Evolutionary conservation across 2,797 vertebrate species (phyloP), one percentile per base, ranked within the genome.

Genomic region (Macropus fuliginosus): DNA sequence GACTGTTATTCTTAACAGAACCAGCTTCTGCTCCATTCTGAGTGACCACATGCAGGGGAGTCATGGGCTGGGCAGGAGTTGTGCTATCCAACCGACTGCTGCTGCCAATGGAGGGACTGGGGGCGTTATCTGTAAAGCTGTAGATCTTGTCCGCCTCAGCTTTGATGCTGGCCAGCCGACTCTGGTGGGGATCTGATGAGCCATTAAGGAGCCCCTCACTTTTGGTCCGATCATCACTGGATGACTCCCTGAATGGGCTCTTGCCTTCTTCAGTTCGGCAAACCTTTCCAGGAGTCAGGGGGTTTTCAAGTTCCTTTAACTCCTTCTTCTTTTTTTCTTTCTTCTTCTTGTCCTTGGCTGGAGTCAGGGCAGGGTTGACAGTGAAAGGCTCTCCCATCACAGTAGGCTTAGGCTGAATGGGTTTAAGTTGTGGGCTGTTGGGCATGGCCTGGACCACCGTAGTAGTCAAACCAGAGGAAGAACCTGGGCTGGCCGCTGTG

Each of bases 91-190:
- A 99, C 94, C 99, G 99, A 98, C 99, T 99, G 57, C 99, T 98
- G 57, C 99, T 99, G 0, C 99, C 99, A 0, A 99, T 99, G 46
- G 99, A 99, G 0, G 99, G 99, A 98, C 99, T 99, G 0, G 99
- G 99, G 12, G 99, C 99, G 0, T 99, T 99, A 98, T 99, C 99
- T 0, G 99, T 99, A 98, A 99, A 99, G 98, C 99, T 99, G 98
- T 99, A 99, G 97, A 99, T 99, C 98, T 99, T 99, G 98, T 99
- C 99, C 0, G 99, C 99, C 98, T 99, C 99, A 0, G 99, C 99
- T 98, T 99, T 99, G 95, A 99, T 99, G 98, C 99, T 99, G 55
- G 99, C 99, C 0, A 99, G 98, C 8, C 99, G 99, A 98, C 99
- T 99, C 97, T 99, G 99, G 97, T 99, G 99, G 54, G 99, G 98